Evolutionary conservation across 2,888 invertebrate species (phyloP), one percentile per base, ranked within the genome.

Genomic region (Bruchidius siliquastri): DNA sequence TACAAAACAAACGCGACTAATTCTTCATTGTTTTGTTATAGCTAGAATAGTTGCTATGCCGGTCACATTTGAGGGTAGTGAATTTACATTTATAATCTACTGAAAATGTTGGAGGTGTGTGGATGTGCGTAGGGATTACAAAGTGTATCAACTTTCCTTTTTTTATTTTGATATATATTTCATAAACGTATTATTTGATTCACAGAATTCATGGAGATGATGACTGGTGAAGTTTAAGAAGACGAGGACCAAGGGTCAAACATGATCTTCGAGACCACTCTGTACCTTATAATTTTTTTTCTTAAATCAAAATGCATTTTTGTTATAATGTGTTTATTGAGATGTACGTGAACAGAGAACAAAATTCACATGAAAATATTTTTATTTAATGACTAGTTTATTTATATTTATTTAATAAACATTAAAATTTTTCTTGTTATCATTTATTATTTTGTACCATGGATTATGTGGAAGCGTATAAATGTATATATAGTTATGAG

Each of bases 151-250:
- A n/a, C n/a, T n/a, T n/a, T n/a, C n/a, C n/a, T n/a, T n/a, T n/a
- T n/a, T n/a, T n/a, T n/a, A n/a, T n/a, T 26, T 8, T 26, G 26
- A 26, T 26, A 26, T 8, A 26, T 26, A 26, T 26, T 26, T 26
- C 8, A 26, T 26, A 8, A 26, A 26, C 8, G 26, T 26, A 2
- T 8, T 68, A 77, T 74, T 75, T 87, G 88, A 80, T 85, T 93
- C 92, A 80, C 91, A 96, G 95, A 96, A 91, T 96, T 96, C 89
- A 96, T 96, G 96, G 96, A 96, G 88, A 96, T 96, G 96, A 96
- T 96, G 96, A 96, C 96, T 79, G 96, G 96, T 87, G 95, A 95
- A 92, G 82, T 83, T 73, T 83, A 81, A 79, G 72, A 67, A 21
- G 68, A 49, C 49, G 4, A 30, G 8, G 74, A 76, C 26, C 67